Percentiles rank a stretch among this genome's conserved stretches.
Evolutionary conservation across 1,140 invertebrate species (phyloP).

Genomic region (Ceratosolen fusciceps): DNA sequence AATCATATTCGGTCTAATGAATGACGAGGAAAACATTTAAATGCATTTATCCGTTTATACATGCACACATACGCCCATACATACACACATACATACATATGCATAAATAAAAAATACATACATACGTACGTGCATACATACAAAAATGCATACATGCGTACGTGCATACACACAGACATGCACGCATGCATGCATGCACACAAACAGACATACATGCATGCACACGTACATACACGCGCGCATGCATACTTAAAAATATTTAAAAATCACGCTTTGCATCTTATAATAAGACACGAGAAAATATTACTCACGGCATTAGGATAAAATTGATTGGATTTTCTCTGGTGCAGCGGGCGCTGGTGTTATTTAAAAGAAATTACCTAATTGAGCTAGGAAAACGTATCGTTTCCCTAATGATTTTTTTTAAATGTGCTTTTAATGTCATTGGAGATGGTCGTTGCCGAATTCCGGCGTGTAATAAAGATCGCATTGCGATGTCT

Average conservation of each 20-base stretch:
- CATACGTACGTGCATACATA: no score
- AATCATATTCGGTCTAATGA: slow-evolving; percentile 1
- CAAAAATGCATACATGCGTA: no score
- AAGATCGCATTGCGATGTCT: not conserved
- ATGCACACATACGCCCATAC: no score
- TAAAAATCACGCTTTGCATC: not conserved
- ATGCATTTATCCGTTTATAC: slow-evolving; percentile 4
- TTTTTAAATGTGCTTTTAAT: slow-evolving; percentile 10
- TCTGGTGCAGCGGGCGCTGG: not conserved
- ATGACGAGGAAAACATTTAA: not conserved
- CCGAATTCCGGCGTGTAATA: not conserved
- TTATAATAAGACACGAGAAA: not conserved
- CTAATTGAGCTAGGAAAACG: not conserved
- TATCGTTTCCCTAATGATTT: not conserved
- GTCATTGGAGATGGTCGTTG: not conserved
- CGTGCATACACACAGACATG: no score
- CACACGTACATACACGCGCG: no score
- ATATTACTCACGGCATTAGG: not conserved
- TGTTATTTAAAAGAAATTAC: not conserved
- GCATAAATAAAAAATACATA: no score
- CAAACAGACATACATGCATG: no score
- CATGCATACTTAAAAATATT: no score
- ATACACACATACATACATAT: no score
- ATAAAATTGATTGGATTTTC: not conserved
- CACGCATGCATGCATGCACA: no score